Evolutionary conservation across 2,888 invertebrate genomes (phyloP), one percentile per base, ranked within the genome.

Genomic region (Leptothorax acervorum): DNA sequence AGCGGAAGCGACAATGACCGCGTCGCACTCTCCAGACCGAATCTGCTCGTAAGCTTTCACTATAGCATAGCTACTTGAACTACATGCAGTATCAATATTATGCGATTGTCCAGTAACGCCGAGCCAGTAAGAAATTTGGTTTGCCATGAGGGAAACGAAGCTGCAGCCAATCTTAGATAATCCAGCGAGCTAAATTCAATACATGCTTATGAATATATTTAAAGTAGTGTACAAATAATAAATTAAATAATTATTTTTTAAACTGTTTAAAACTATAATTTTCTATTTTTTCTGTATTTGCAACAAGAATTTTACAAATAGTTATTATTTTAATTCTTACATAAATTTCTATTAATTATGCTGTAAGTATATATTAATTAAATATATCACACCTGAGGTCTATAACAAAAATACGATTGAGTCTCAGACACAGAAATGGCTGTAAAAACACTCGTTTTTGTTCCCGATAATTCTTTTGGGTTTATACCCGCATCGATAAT

Each of bases 131-230:
- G 98, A 98, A 87, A 99, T 96, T 96, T 95, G 96, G 95, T 99
- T 98, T 18, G 99, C 97, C 93, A 99, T 96, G 98, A 99, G 98
- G 11, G 98, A 98, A 83, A 98, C 96, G 91, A 23, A 23, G 23
- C 98, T 98, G 95, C 98, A 98, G 8, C n/a, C 18, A 18, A 11
- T 35, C 4, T 2, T 42, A 42, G 57, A 0, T 28, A n/a, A 1
- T 55, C 99, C 97, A 48, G 96, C 98, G 98, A 98, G 92, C 98
- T 98, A 0, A 97, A 97, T 0, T 11, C 3, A 28, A 23, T 3
- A 9, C 42, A 45, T 6, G 42, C 8, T 42, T 11, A 0, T 42
- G 0, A 42, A 2, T 42, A 11, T 42, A 42, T 0, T 42, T 42
- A 0, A 0, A 42, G 11, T 42, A 9, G 2, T 42, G 2, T 9